Evolutionary conservation across 2,888 invertebrate genomes (phyloP).

Genomic region (Polydrusus cervinus): DNA sequence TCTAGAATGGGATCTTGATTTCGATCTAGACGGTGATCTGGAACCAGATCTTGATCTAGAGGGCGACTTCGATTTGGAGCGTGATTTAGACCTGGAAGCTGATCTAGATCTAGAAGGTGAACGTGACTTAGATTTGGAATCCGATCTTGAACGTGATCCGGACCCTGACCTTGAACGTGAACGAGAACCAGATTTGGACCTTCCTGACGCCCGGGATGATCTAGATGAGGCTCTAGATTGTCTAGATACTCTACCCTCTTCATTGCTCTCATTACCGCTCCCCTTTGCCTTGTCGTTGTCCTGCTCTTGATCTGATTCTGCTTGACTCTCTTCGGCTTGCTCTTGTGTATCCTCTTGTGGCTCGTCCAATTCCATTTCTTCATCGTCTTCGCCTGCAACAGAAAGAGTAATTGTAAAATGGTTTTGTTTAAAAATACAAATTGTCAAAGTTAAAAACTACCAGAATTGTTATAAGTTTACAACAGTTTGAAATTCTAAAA

Average conservation of each 20-base stretch:
- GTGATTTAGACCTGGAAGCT: conserved; percentile 68
- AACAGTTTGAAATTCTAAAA: too few species aligned
- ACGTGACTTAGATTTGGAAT: conserved; percentile 64
- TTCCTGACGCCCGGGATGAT: conserved; percentile 69
- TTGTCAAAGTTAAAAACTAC: too few species aligned
- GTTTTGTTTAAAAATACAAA: too few species aligned
- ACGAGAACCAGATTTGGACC: conserved; percentile 62
- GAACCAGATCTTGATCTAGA: conserved; percentile 61
- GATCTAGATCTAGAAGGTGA: conserved; percentile 65
- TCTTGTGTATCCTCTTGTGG: conserved; percentile 78
- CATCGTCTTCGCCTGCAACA: conserved; percentile 74
- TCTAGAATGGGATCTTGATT: conserved; percentile 64
- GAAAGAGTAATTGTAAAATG: too few species aligned
- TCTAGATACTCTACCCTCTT: conserved; percentile 62
- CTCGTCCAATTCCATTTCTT: conserved; percentile 74
- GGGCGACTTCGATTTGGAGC: conserved; percentile 59
- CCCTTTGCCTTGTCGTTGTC: conserved; percentile 63
- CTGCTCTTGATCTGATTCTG: conserved; percentile 71
- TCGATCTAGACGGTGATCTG: conserved; percentile 66
- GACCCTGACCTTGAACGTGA: conserved; percentile 59
- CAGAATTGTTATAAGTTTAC: too few species aligned
- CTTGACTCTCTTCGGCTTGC: conserved; percentile 74
- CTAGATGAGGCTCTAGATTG: conserved; percentile 65
- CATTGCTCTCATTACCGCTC: conserved; percentile 66
- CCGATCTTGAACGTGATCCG: conserved; percentile 58